Base-by-base conservation (phyloP, 2,888 invertebrate genomes). In the Prenolepis imparis region DNA sequence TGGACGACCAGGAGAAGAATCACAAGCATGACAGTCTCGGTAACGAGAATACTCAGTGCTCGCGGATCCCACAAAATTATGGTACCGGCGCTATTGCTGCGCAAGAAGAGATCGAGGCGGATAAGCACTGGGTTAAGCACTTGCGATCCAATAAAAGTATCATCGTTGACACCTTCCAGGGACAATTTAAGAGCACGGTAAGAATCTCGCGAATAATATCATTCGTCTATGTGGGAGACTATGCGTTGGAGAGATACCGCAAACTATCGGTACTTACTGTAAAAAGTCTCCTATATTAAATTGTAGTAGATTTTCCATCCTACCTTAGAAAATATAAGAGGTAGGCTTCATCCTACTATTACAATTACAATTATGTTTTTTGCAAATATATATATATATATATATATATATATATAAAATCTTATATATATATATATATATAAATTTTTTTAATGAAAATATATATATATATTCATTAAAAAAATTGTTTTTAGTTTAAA, bases 171-270 rank as follows among this genome's bases (percentile, higher is more conserved):
- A 96, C 96, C 75, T 96, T 96, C 93, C 96, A 96, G 92, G 96
- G 96, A 72, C 96, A 96, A 92, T 96, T 96, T 91, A 96, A 96
- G 90, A 96, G 96, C 93, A 96, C 96, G 87, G 96, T 96, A 93
- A 95, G 95, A 68, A 67, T 44, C 11, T 75, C 9, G 32, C 18
- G 24, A 59, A 15, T 64, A 3, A 32, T 67, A 59, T 39, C 12
- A 41, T 41, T 66, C 61, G 32, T 32, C 5, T 84, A n/a, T 9
- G 0, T 1, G 44, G 21, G 91, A 90, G 90, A 88, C 77, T 86
- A 48, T 74, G 82, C 88, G 90, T 90, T 86, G 87, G 84, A 84
- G 90, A 89, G 83, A 89, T 85, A 73, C 83, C 73, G 70, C 11
- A 8, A 9, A 67, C 32, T 75, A 59, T 87, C 57, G 68, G 75